Evolutionary conservation across 2,888 invertebrate genomes (phyloP).

Genomic region (Spilosoma lubricipeda): DNA sequence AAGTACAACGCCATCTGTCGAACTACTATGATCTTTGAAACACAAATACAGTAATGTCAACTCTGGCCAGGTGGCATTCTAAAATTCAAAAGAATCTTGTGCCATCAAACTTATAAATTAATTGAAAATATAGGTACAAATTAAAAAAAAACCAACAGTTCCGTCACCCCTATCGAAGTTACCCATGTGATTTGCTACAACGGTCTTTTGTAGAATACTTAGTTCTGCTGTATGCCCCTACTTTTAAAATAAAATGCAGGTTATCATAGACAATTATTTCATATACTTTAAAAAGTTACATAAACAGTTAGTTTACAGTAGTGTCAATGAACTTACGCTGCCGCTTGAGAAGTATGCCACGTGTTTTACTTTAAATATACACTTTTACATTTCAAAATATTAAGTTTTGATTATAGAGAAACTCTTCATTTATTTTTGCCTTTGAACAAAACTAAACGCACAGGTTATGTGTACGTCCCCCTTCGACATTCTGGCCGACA

Average conservation of each 20-base stretch:
- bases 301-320: conserved; percentile 4
- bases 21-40: background rate
- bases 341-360: background rate
- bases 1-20: background rate
- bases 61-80: background rate
- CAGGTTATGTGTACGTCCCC: no score
- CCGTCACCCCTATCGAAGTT: background rate
- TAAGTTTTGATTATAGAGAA: background rate
- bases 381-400: conserved; percentile 9
- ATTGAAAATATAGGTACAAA: background rate
- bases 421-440: background rate
- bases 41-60: no score
- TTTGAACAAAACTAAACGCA: background rate
- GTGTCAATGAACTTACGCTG: conserved; percentile 6
- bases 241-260: background rate
- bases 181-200: background rate
- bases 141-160: background rate
- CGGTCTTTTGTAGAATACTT: background rate
- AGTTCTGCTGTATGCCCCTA: background rate
- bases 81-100: background rate
- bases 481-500: no score
- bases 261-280: conserved; percentile 1
- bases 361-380: conserved; percentile 6
- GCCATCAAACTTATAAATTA: background rate
- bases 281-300: conserved; percentile 7